These are phyloP conservation scores for Sinocyclocheilus anophthalmus DNA, from an alignment of 2,113 vertebrate genomes.

Conservation along the genomic window DNA sequence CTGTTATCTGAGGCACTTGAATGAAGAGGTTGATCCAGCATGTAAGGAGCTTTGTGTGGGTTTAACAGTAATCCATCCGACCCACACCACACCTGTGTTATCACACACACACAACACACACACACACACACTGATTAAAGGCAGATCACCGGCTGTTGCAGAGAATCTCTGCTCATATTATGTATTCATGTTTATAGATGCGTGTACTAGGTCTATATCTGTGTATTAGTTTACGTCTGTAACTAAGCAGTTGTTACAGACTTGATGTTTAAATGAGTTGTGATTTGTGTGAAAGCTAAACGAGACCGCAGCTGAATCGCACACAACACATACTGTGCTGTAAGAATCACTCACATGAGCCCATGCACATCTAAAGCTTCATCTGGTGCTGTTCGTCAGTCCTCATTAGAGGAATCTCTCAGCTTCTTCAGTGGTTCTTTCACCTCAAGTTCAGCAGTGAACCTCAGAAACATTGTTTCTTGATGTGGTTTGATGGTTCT, in stretches of 20 bases:
- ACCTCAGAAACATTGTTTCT: too few species aligned
- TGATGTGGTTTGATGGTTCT: too few species aligned
- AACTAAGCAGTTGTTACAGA: not conserved
- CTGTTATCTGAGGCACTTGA: slow-evolving; percentile 72
- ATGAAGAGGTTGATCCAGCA: slow-evolving; percentile 54
- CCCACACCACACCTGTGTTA: slow-evolving; percentile 68
- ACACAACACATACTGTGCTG: slow-evolving; percentile 38
- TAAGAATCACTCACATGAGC: too few species aligned
- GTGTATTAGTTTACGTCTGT: not conserved
- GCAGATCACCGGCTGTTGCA: slow-evolving; percentile 17
- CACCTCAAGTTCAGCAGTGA: too few species aligned
- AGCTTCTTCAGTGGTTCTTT: too few species aligned
- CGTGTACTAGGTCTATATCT: slow-evolving; percentile 51
- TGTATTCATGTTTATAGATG: slow-evolving; percentile 48
- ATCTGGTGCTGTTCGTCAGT: not conserved
- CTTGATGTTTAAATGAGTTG: not conserved
- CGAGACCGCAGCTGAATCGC: too few species aligned
- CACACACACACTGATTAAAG: slow-evolving; percentile 34
- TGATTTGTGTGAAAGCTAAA: too few species aligned
- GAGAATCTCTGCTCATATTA: slow-evolving; percentile 63
- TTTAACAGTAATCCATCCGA: slow-evolving; percentile 77
- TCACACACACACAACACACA: not conserved
- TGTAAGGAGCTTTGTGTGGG: slow-evolving; percentile 77
- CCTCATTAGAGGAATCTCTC: too few species aligned
- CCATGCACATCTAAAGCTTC: slow-evolving; percentile 46